Evolutionary conservation across 2,888 invertebrate species (phyloP).

Genomic region (Tipula helvola): DNA sequence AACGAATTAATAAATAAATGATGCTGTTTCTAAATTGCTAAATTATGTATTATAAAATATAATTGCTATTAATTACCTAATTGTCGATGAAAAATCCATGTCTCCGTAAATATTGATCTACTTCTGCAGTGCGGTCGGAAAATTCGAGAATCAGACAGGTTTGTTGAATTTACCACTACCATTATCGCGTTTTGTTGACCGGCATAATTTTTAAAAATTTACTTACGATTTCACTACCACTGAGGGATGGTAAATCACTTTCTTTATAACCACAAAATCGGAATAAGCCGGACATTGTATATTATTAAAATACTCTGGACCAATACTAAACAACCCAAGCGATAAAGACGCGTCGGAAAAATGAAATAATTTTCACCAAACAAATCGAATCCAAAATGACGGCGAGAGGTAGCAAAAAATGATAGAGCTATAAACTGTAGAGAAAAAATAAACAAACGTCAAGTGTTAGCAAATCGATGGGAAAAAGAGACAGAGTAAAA

Average conservation of each 20-base stretch:
- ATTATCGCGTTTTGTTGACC: background rate
- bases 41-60: too few relatives aligned
- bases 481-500: too few relatives aligned
- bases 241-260: background rate
- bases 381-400: too few relatives aligned
- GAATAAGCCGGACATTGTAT: background rate
- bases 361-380: too few relatives aligned
- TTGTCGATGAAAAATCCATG: background rate
- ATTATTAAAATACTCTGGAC: too few relatives aligned
- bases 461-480: too few relatives aligned
- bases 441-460: too few relatives aligned
- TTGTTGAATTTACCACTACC: background rate
- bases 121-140: background rate
- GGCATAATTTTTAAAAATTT: background rate
- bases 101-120: background rate
- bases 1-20: background rate
- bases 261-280: background rate
- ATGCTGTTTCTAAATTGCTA: too few relatives aligned
- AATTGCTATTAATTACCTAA: background rate
- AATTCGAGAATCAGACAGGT: background rate
- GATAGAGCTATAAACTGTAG: too few relatives aligned
- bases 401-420: too few relatives aligned
- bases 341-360: too few relatives aligned
- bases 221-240: background rate
- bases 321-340: too few relatives aligned